Percentiles rank a stretch among this genome's conserved stretches.
Evolutionary conservation across 2,888 invertebrate genomes (phyloP).

Genomic region (Mythimna vitellina): DNA sequence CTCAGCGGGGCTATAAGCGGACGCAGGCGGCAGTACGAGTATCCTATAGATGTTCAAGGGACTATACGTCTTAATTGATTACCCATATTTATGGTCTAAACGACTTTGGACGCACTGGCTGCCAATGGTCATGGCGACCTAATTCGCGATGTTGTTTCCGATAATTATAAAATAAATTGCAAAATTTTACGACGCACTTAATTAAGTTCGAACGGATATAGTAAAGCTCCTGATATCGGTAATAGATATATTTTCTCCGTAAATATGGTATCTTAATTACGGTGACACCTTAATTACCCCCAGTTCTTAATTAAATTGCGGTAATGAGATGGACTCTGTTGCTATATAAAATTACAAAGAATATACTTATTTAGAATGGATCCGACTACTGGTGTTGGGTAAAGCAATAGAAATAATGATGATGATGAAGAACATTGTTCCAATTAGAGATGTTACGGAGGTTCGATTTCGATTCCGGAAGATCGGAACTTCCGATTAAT

Average conservation of each 20-base stretch:
- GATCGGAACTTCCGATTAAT: too few relatives aligned
- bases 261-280: conserved; percentile 1
- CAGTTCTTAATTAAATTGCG: not conserved
- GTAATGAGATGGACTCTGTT: not conserved
- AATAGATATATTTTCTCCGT: not conserved
- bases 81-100: conserved; percentile 10
- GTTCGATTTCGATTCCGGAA: too few relatives aligned
- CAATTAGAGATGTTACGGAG: not conserved
- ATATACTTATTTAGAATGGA: not conserved
- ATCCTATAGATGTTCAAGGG: too few relatives aligned
- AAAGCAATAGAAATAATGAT: not conserved
- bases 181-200: conserved; percentile 5
- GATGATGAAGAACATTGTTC: not conserved
- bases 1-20: too few relatives aligned
- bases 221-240: not conserved
- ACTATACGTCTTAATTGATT: not conserved
- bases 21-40: too few relatives aligned
- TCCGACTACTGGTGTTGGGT: too few relatives aligned
- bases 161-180: conserved; percentile 23
- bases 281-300: not conserved
- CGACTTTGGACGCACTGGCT: not conserved
- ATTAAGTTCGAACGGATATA: not conserved
- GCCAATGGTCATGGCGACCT: conserved; percentile 9
- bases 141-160: not conserved
- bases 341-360: not conserved